Evolutionary conservation across 2,888 invertebrate genomes (phyloP).

Genomic region (Drosophila silvestris): DNA sequence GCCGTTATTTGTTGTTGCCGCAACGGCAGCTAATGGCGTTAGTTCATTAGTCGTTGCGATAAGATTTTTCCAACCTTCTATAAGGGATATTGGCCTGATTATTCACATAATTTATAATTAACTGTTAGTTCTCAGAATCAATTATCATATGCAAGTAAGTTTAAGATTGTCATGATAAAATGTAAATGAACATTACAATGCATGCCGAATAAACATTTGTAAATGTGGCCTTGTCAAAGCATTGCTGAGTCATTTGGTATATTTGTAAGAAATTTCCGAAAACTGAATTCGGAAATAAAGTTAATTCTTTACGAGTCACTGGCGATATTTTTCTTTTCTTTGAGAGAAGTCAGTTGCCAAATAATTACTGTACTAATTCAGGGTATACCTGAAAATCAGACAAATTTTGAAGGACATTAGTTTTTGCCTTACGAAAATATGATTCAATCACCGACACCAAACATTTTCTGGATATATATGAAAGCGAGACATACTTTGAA

Average conservation of each 20-base stretch:
- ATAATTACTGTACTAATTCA: neutral
- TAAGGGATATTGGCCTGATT: constrained; percentile 3
- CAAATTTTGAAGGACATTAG: neutral
- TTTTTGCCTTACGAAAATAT: neutral
- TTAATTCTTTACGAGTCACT: neutral
- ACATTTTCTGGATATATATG: neutral
- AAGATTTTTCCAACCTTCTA: constrained; percentile 56
- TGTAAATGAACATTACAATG: neutral
- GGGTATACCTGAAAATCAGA: neutral
- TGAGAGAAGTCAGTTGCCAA: neutral
- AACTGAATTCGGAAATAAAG: neutral
- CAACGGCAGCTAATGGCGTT: constrained; percentile 72
- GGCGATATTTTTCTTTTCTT: too few relatives aligned
- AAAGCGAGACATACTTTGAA: neutral
- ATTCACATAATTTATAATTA: constrained; percentile 10
- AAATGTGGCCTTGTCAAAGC: neutral
- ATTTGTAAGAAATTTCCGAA: neutral
- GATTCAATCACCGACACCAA: too few relatives aligned
- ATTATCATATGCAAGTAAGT: neutral
- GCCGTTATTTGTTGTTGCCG: constrained; percentile 54
- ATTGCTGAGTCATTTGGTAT: neutral
- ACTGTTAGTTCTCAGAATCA: neutral
- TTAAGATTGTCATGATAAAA: neutral
- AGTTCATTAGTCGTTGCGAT: constrained; percentile 77
- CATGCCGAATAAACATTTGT: neutral